Evolutionary conservation across 2,888 invertebrate species (phyloP).

Genomic region (Lagria hirta): DNA sequence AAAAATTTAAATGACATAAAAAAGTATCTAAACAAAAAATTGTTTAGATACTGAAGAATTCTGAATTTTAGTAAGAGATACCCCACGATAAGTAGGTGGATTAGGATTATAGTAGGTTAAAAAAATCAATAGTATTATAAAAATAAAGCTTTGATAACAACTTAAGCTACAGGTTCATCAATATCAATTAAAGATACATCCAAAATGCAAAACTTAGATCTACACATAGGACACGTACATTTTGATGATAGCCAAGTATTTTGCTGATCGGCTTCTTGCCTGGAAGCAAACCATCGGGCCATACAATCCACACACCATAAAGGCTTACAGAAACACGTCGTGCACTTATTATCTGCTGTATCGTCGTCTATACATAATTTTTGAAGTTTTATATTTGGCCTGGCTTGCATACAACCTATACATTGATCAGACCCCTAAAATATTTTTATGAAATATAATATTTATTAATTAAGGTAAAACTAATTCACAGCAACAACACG

Average conservation of each 20-base stretch:
- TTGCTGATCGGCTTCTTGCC: slow-evolving; percentile 70
- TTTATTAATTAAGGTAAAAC: not conserved
- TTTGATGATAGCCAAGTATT: slow-evolving; percentile 79
- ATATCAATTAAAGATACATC: slow-evolving; percentile 66
- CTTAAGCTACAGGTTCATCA: too few species aligned
- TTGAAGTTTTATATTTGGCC: slow-evolving; percentile 76
- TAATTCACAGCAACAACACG: too few species aligned
- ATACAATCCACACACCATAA: slow-evolving; percentile 89
- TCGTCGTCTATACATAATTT: slow-evolving; percentile 64
- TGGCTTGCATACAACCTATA: slow-evolving; percentile 83
- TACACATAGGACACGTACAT: slow-evolving; percentile 86
- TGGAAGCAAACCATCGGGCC: slow-evolving; percentile 85
- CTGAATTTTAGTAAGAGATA: too few species aligned
- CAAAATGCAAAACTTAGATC: slow-evolving; percentile 79
- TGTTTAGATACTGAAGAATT: too few species aligned
- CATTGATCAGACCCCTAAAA: slow-evolving; percentile 76
- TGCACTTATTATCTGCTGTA: slow-evolving; percentile 55
- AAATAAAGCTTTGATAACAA: too few species aligned
- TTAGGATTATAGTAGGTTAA: too few species aligned
- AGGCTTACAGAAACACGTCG: slow-evolving; percentile 73
- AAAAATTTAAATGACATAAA: too few species aligned
- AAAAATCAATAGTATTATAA: too few species aligned
- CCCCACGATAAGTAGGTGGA: too few species aligned
- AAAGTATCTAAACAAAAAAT: too few species aligned
- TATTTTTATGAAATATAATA: slow-evolving; percentile 15